These are phyloP conservation scores for Prunella himalayana DNA, from an alignment of 2,113 vertebrate genomes.

Conservation along the genomic window DNA sequence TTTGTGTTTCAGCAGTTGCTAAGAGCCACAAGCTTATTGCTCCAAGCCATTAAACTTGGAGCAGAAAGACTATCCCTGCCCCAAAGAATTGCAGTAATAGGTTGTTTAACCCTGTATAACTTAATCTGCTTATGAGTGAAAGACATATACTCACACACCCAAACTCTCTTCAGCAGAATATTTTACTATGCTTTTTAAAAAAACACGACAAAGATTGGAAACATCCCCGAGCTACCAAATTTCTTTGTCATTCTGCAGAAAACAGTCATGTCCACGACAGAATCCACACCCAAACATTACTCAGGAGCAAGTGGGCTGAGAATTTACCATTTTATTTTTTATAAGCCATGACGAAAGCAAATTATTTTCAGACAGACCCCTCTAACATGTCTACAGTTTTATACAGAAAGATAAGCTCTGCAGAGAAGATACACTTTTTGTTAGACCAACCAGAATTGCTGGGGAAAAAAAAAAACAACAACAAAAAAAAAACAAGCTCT, in stretches of 20 bases:
- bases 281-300: background rate
- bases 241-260: background rate
- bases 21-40: background rate
- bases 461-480: background rate
- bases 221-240: background rate
- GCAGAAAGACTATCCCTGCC: background rate
- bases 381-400: background rate
- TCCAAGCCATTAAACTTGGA: slow-evolving; percentile 16
- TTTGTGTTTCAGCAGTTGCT: slow-evolving; percentile 34
- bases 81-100: background rate
- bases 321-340: background rate
- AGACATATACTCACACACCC: background rate
- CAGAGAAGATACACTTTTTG: background rate
- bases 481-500: background rate
- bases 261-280: background rate
- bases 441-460: background rate
- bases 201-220: background rate
- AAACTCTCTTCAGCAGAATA: background rate
- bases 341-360: background rate
- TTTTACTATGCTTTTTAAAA: background rate
- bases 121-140: background rate
- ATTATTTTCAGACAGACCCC: background rate
- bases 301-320: background rate
- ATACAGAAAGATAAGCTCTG: background rate
- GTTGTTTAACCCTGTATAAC: background rate